Base-by-base conservation (phyloP, 2,113 vertebrate species). In the Origma solitaria region DNA sequence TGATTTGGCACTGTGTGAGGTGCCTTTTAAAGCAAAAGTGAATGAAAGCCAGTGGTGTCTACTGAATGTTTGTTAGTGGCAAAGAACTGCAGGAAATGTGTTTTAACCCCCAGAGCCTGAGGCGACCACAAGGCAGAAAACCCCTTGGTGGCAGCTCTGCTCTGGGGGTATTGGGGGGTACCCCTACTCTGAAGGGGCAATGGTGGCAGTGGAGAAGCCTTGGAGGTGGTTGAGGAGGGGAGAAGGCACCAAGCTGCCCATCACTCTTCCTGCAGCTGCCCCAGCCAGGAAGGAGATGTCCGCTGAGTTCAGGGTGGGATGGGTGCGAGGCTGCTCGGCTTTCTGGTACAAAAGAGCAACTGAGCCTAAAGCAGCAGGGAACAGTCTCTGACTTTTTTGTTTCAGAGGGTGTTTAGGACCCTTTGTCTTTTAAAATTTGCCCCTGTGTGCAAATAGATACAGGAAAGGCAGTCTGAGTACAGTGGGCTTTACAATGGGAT, bases 21-120 rank as follows among this genome's bases (percentile, higher is more conserved):
- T 70, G 37, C 30, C 57, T 95, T 90, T 97, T 95, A 95, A 96
- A 96, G 88, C 23, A 10, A 64, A 71, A 86, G 62, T 89, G 93
- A 92, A 84, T 91, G 82, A 93, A 97, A 90, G 61, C 0, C 6
- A 93, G 23, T 17, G 51, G 56, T 92, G 60, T 86, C 90, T 95
- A 79, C 61, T 37, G 42, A 92, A 91, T 62, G 42, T 35, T 76
- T 6, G 1, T 80, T 91, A 95, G 79, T 70, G 89, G 70, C 49
- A 85, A 92, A 86, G 54, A 89, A 38, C 51, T 54, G 21, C 22
- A 87, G 70, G 75, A 90, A 91, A 77, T n/a, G 11, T 4, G 5
- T 44, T 90, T 93, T 85, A 65, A 23, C 15, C 38, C 64, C 57
- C 50, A 64, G 79, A 79, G 38, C 30, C 30, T 4, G 27, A 77